Conservation (phyloP, 2,797 vertebrate genomes). For the Coracias cyanogaster region DNA sequence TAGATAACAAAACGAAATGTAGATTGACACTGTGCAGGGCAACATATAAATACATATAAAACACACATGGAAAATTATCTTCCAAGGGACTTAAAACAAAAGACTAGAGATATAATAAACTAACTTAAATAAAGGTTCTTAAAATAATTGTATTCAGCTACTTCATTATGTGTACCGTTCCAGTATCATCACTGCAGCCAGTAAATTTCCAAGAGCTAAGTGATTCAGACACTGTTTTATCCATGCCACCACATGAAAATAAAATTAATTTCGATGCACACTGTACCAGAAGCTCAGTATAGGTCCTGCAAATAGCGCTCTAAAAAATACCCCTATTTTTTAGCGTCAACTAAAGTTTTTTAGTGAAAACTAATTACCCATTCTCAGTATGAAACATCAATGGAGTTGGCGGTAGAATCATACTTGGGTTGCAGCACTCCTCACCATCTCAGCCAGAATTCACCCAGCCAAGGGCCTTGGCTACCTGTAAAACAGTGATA, state of each 20-base stretch:
- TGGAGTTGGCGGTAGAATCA: slow-evolving; percentile 36
- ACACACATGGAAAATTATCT: neutral
- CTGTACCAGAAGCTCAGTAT: neutral
- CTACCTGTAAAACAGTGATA: slow-evolving; percentile 65
- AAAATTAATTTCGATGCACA: neutral
- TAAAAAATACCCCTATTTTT: neutral
- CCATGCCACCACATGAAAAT: neutral
- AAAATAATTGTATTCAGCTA: neutral
- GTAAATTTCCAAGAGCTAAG: neutral
- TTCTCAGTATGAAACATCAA: slow-evolving; percentile 48
- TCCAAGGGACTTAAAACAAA: neutral
- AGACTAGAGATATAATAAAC: neutral
- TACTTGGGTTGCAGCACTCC: slow-evolving; percentile 31
- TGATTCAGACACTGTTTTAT: neutral
- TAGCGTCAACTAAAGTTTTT: neutral
- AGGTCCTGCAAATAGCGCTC: neutral
- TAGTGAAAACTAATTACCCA: slow-evolving; percentile 57
- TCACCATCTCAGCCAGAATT: slow-evolving; percentile 39
- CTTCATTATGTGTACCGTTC: neutral
- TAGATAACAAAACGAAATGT: neutral
- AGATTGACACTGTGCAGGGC: neutral
- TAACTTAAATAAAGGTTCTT: neutral
- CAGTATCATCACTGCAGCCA: neutral
- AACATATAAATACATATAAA: neutral
- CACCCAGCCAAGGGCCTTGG: slow-evolving; percentile 53